Evolutionary conservation across 1,140 invertebrate species (phyloP).

Genomic region (Caenorhabditis inopinata): DNA sequence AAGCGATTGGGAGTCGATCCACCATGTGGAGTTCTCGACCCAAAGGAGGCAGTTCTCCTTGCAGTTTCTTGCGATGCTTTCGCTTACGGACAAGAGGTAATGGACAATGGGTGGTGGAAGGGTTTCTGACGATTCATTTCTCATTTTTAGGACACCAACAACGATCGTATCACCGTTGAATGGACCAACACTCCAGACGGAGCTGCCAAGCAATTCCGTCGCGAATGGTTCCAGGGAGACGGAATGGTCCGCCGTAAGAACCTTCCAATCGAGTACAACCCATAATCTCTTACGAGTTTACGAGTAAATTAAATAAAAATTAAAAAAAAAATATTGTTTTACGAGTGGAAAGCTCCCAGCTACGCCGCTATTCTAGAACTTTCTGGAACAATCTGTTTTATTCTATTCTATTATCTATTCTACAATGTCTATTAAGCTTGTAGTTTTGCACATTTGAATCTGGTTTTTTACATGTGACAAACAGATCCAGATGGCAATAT

Average conservation of each 20-base stretch:
- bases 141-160: conserved; percentile 44
- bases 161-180: conserved; percentile 50
- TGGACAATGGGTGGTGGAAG: too few species aligned
- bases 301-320: too few species aligned
- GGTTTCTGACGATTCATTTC: not conserved
- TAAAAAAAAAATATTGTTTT: not conserved
- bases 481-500: too few species aligned
- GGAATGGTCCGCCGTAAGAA: conserved; percentile 11
- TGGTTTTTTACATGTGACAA: too few species aligned
- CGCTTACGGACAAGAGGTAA: conserved; percentile 44
- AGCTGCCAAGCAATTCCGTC: conserved; percentile 26
- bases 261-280: conserved; percentile 9
- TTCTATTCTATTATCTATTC: too few species aligned
- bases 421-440: too few species aligned
- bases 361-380: too few species aligned
- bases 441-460: too few species aligned
- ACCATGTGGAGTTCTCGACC: conserved; percentile 45
- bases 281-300: too few species aligned
- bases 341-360: not conserved
- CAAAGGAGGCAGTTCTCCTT: conserved; percentile 45
- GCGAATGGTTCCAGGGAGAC: conserved; percentile 11
- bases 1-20: conserved; percentile 44
- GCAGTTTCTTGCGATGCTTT: conserved; percentile 47
- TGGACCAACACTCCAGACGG: conserved; percentile 48
- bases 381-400: too few species aligned